A percentile compares a stretch with the other conserved stretches of the same genome.
Conservation (phyloP, 1,140 invertebrate genomes). For the Dysdera silvatica region DNA sequence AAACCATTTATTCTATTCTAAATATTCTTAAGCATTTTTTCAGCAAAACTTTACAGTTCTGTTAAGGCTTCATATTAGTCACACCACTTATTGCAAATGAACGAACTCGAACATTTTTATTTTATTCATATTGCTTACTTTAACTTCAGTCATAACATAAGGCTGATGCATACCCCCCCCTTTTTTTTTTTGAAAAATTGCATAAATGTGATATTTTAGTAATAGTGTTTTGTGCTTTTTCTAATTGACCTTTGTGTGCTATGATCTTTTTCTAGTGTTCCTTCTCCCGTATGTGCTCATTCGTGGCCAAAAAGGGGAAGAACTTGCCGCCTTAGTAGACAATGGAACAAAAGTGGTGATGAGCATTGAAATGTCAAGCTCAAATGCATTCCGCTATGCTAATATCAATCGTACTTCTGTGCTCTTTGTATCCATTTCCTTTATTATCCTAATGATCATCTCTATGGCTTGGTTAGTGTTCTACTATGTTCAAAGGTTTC, state of each 20-base stretch:
- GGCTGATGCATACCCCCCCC: no score
- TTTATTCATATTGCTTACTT: no score
- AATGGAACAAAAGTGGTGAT: conserved; percentile 57
- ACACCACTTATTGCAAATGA: no score
- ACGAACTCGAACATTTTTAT: no score
- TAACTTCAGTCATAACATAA: no score
- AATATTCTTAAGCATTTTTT: no score
- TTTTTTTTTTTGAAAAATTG: no score
- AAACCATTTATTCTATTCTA: no score
- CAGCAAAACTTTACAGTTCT: no score
- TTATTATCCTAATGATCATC: conserved; percentile 89
- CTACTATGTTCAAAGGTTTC: conserved; percentile 86
- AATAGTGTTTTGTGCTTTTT: not conserved
- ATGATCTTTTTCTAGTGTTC: conserved; percentile 38
- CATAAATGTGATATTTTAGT: no score
- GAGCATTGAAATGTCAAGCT: conserved; percentile 55
- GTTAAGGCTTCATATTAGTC: no score
- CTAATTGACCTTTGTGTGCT: no score
- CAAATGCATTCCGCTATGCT: conserved; percentile 49
- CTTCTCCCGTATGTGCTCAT: conserved; percentile 71
- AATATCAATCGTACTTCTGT: conserved; percentile 73
- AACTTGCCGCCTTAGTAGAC: conserved; percentile 58
- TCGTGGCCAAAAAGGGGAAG: conserved; percentile 62
- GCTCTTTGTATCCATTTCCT: conserved; percentile 86
- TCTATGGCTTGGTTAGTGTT: conserved; percentile 87